Conservation (phyloP, 2,888 invertebrate genomes). For the Latrodectus hesperus region DNA sequence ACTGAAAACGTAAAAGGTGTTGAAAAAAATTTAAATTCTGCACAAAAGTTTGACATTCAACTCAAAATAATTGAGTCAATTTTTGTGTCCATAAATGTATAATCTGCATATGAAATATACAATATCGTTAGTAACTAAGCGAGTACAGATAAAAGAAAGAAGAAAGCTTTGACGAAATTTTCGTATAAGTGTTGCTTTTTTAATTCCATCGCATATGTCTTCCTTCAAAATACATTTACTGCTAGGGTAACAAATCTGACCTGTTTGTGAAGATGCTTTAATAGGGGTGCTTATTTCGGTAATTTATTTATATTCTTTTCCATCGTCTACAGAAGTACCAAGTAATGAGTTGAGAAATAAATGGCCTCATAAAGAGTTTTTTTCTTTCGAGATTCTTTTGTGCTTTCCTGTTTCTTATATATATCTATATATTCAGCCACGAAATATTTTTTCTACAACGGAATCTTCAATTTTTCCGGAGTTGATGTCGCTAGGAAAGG, state of each 20-base stretch:
- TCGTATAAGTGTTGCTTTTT: conserved; percentile 20
- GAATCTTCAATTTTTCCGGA: conserved; percentile 45
- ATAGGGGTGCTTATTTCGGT: conserved; percentile 50
- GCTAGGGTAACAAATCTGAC: conserved; percentile 29
- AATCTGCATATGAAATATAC: too few relatives aligned
- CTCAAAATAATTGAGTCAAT: too few relatives aligned
- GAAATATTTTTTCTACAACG: not conserved
- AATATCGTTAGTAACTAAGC: too few relatives aligned
- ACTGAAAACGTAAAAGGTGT: too few relatives aligned
- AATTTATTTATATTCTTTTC: conserved; percentile 58
- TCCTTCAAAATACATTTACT: conserved; percentile 48
- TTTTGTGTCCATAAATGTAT: too few relatives aligned
- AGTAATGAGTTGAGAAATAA: conserved; percentile 46
- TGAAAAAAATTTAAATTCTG: too few relatives aligned
- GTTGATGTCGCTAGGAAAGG: conserved; percentile 19
- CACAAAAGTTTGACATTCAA: too few relatives aligned
- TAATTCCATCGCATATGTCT: conserved; percentile 34
- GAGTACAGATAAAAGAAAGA: not conserved
- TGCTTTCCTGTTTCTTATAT: conserved; percentile 2
- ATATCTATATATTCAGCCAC: not conserved
- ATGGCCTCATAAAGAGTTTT: conserved; percentile 19
- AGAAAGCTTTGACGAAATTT: not conserved
- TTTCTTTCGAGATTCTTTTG: not conserved
- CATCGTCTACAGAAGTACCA: conserved; percentile 4
- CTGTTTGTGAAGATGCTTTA: conserved; percentile 45